phyloP scores from a whole-genome alignment of 2,113 vertebrate genomes.

The Macquaria australasica region DNA sequence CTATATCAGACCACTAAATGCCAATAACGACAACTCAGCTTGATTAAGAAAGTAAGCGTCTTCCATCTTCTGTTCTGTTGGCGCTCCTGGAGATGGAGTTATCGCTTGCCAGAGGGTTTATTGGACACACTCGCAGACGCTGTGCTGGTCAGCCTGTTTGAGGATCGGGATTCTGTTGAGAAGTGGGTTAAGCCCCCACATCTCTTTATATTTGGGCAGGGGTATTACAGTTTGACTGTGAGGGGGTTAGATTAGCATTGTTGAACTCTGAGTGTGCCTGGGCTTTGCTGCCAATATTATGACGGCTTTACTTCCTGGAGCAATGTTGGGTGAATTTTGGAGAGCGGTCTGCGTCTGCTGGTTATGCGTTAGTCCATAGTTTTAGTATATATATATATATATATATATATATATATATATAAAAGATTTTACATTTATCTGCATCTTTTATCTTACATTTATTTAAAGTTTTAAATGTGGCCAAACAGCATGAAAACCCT shows the following conservation, averaged over 20 bases:
- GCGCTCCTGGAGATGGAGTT: conserved; percentile 16
- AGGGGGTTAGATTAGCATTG: conserved; percentile 48
- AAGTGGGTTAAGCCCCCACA: conserved; percentile 68
- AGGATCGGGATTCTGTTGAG: conserved; percentile 59
- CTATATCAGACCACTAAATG: conserved; percentile 48
- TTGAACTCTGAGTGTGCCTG: conserved; percentile 42
- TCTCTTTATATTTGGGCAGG: conserved; percentile 64
- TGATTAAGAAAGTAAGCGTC: conserved; percentile 41
- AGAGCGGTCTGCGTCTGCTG: neutral
- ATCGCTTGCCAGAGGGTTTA: conserved; percentile 35
- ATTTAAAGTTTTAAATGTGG: conserved; percentile 1
- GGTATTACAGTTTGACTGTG: conserved; percentile 49
- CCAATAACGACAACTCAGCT: conserved; percentile 44
- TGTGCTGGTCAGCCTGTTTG: conserved; percentile 51
- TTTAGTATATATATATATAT: neutral
- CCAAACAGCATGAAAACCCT: neutral
- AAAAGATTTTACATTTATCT: neutral
- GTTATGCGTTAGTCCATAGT: neutral
- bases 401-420: neutral
- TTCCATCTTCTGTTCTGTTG: conserved; percentile 39
- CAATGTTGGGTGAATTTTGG: neutral
- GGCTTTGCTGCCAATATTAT: conserved; percentile 35
- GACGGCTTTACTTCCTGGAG: conserved; percentile 19
- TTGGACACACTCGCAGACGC: conserved; percentile 30
- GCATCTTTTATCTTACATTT: neutral